A percentile compares a stretch with the other conserved stretches of the same genome.
These are phyloP conservation scores for Turritopsis dohrnii DNA, from an alignment of 30 jellyfish, hydroid and myxozoan genomes.

Conservation along the genomic window DNA sequence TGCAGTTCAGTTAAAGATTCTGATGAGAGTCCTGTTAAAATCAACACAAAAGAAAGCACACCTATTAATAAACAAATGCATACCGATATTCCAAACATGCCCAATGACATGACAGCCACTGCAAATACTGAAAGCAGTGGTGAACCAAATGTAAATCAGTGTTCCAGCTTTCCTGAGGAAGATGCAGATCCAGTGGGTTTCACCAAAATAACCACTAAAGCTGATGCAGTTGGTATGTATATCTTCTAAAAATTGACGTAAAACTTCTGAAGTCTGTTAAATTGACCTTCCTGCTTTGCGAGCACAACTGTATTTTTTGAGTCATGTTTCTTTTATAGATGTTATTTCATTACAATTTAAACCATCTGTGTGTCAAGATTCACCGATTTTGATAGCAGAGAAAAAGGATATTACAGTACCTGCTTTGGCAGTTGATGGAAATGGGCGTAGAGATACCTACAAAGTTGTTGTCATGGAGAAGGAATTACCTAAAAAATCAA, in stretches of 20 bases:
- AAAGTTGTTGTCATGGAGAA: constrained; percentile 2
- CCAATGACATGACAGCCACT: not conserved
- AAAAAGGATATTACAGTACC: too few relatives aligned
- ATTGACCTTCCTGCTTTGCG: too few relatives aligned
- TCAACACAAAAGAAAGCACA: not conserved
- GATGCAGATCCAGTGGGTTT: not conserved
- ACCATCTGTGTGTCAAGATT: too few relatives aligned
- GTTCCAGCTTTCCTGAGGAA: too few relatives aligned
- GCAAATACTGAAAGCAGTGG: too few relatives aligned
- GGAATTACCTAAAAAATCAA: constrained; percentile 2
- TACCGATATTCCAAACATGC: not conserved
- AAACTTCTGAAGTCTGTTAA: too few relatives aligned
- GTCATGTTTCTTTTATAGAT: too few relatives aligned
- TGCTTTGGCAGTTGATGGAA: not conserved
- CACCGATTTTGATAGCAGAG: too few relatives aligned
- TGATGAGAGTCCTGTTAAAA: not conserved
- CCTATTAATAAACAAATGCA: not conserved
- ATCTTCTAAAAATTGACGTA: too few relatives aligned
- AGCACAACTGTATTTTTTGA: too few relatives aligned
- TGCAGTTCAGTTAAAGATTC: not conserved
- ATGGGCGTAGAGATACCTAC: constrained; percentile 21
- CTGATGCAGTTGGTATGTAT: not conserved
- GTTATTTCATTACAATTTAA: too few relatives aligned
- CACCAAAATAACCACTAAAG: not conserved
- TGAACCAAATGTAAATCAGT: too few relatives aligned